These are phyloP conservation scores for Thunnus maccoyii DNA, from an alignment of 2,113 vertebrate genomes.

Conservation along the genomic window DNA sequence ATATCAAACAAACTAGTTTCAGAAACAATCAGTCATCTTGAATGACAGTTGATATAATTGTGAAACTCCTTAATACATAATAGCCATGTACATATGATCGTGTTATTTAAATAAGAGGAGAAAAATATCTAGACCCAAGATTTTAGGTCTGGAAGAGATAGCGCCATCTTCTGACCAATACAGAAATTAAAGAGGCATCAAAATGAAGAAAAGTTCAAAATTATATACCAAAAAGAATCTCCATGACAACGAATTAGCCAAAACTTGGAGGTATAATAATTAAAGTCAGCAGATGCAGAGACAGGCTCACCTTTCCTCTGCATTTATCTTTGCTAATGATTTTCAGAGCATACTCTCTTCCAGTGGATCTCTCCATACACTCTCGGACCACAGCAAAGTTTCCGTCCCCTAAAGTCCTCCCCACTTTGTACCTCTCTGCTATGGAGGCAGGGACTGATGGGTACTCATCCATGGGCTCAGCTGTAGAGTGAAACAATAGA, in stretches of 20 bases:
- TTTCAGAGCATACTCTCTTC: constrained; percentile 97
- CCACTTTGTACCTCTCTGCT: constrained; percentile 96
- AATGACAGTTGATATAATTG: background rate
- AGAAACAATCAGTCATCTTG: background rate
- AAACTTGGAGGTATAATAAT: background rate
- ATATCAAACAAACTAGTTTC: background rate
- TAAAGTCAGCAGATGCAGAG: background rate
- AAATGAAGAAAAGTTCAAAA: background rate
- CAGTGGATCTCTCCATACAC: constrained; percentile 97
- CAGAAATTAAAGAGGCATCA: background rate
- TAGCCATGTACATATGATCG: background rate
- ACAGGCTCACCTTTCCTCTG: constrained; percentile 92
- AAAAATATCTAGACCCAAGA: background rate
- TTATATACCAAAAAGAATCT: background rate
- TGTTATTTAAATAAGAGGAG: background rate
- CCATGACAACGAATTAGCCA: background rate
- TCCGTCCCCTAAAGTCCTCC: constrained; percentile 95
- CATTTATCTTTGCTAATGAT: constrained; percentile 99
- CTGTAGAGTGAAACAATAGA: constrained; percentile 57
- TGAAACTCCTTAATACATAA: background rate
- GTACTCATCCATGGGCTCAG: constrained; percentile 91
- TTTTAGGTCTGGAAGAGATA: background rate
- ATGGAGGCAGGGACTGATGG: constrained; percentile 93
- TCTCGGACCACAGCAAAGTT: constrained; percentile 98
- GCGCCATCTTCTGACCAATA: constrained; percentile 25